These are phyloP conservation scores for Tauraco erythrolophus DNA, from an alignment of 2,113 vertebrate genomes.

Conservation along the genomic window DNA sequence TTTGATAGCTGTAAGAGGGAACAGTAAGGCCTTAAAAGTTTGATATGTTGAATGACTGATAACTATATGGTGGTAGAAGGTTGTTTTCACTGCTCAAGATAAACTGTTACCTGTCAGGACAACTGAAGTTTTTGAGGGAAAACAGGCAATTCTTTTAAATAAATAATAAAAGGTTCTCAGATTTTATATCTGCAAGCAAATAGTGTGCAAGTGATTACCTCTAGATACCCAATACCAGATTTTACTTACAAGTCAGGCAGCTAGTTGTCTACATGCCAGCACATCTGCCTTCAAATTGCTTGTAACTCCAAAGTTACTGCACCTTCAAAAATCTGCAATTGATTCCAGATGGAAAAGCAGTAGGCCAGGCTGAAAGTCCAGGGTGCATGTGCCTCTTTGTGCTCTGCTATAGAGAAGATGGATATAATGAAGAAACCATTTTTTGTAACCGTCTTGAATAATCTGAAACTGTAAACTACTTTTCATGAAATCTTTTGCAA, in stretches of 20 bases:
- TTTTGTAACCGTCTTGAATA: background rate
- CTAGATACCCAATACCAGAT: background rate
- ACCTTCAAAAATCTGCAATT: background rate
- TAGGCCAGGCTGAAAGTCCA: background rate
- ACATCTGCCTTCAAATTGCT: slow-evolving; percentile 28
- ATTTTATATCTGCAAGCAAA: slow-evolving; percentile 5
- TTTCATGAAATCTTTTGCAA: background rate
- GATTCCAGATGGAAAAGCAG: background rate
- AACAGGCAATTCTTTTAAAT: background rate
- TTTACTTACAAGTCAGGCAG: slow-evolving; percentile 13
- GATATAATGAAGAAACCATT: background rate
- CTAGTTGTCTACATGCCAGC: slow-evolving; percentile 5
- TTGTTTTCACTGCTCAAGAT: background rate
- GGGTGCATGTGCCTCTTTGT: background rate
- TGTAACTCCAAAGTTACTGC: background rate
- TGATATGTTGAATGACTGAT: background rate
- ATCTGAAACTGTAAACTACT: background rate
- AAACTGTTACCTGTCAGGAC: background rate
- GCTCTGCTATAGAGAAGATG: background rate
- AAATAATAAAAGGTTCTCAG: background rate
- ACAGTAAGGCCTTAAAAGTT: background rate
- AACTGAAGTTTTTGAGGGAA: background rate
- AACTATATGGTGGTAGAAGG: background rate
- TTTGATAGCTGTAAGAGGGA: background rate
- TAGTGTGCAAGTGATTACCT: background rate